Evolutionary conservation across 2,797 vertebrate species (phyloP), one percentile per base, ranked within the genome.

Genomic region (Paramormyrops hopkinsi): DNA sequence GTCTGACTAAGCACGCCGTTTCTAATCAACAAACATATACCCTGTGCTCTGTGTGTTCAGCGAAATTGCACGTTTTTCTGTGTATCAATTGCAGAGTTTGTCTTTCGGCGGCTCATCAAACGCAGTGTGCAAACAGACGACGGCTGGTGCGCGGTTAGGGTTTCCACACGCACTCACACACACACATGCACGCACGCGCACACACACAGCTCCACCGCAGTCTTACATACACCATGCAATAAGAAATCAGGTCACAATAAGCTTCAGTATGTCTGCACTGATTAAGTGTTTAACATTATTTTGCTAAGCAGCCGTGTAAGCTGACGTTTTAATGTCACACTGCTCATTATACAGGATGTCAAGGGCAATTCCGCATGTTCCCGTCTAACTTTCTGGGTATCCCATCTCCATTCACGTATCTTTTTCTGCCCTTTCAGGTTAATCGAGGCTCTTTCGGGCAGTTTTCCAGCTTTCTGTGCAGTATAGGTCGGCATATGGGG

Each of bases 71-170:
- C 76, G 37, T 82, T 82, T 53, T 85, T 62, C 29, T 65, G 22
- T 51, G 7, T 73, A 65, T 89, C 83, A 50, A 22, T 56, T 48
- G 22, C 44, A 19, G 22, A 50, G 41, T 44, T 48, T 85, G 44
- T 85, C 48, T 87, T 56, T 44, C 56, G 29, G 69, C 69, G 69
- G 69, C 29, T 73, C 69, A 73, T 73, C 69, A 73, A 73, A 73
- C 69, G 69, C 69, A 73, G 69, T 73, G 69, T 73, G 69, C 69
- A 73, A 73, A 73, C 69, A 73, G 69, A 73, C 69, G 69, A 73
- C 69, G 69, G 33, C 69, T 73, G 69, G 69, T 73, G 69, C 69
- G 69, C 69, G 69, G 69, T 73, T 73, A 73, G 69, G 69, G 69
- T 73, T 73, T 73, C 69, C 69, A 73, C 69, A 37, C 65, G 12